Evolutionary conservation across 2,113 vertebrate genomes (phyloP).

Genomic region (Sminthopsis crassicaudata): DNA sequence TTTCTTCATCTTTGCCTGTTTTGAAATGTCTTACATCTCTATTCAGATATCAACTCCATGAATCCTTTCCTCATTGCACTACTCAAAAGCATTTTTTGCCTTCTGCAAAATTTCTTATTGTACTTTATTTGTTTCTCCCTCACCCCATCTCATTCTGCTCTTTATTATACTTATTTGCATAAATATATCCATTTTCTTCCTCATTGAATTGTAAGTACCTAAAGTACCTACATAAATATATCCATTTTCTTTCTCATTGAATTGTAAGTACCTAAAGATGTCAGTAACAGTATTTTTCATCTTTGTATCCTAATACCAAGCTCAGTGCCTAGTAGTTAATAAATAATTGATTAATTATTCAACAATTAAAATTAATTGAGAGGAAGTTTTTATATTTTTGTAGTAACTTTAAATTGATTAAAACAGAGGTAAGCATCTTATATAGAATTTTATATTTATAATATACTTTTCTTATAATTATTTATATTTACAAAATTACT

Average conservation of each 20-base stretch:
- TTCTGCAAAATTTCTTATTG: not conserved
- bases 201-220: not conserved
- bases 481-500: conserved; percentile 23
- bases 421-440: not conserved
- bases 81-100: not conserved
- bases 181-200: not conserved
- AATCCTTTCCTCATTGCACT: not conserved
- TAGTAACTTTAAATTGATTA: not conserved
- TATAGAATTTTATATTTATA: not conserved
- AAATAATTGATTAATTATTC: not conserved
- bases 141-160: not conserved
- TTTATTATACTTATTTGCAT: not conserved
- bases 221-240: not conserved
- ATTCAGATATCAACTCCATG: not conserved
- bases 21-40: not conserved
- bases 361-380: not conserved
- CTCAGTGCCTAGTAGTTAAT: not conserved
- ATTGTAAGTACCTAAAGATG: not conserved
- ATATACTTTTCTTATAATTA: not conserved
- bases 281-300: not conserved
- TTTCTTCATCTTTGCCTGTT: not conserved
- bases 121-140: not conserved
- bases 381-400: not conserved
- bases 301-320: not conserved
- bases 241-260: not conserved